Base-by-base conservation (phyloP, 2,113 vertebrate species). In the Garra rufa region DNA sequence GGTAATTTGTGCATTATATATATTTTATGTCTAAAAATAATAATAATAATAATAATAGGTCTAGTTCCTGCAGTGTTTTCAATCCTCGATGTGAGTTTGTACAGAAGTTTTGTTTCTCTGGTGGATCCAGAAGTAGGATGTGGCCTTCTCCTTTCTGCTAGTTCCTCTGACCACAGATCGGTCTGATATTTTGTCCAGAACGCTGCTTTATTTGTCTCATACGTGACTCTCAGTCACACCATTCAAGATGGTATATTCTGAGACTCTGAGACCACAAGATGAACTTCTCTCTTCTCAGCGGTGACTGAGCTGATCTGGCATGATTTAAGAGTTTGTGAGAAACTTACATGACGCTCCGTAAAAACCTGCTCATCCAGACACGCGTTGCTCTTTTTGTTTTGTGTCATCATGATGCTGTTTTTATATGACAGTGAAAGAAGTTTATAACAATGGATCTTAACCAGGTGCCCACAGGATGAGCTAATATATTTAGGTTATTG, bases 161-260 rank as follows among this genome's bases (percentile, higher is more conserved):
- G 14, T 55, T 48, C 59, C 59, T 63, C 38, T 24, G 63, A 81
- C 79, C 79, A 19, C 65, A 82, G 80, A 52, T 46, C 63, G 30
- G 69, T 55, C 52, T 71, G 19, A 81, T 30, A n/a, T 61, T 41
- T 80, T 4, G 7, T 61, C 76, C 76, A n/a, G 34, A 3, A 34
- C 34, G 34, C 34, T 34, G 34, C 34, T 34, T 34, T 34, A 34
- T 34, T 34, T 34, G 34, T 34, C 34, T 34, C 34, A 34, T 34
- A 3, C 34, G 52, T 13, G 2, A 5, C 1, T 52, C 48, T 78
- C 17, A n/a, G 34, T 41, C 28, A 44, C 76, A 79, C 9, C 1
- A 38, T 44, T 57, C 6, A 21, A 57, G 21, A 9, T 1, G 5
- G 19, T 57, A n/a, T 61, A 26, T 61, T 61, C 10, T 59, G n/a